Evolutionary conservation across 1,140 invertebrate species (phyloP).

Genomic region (Diorhabda sublineata): DNA sequence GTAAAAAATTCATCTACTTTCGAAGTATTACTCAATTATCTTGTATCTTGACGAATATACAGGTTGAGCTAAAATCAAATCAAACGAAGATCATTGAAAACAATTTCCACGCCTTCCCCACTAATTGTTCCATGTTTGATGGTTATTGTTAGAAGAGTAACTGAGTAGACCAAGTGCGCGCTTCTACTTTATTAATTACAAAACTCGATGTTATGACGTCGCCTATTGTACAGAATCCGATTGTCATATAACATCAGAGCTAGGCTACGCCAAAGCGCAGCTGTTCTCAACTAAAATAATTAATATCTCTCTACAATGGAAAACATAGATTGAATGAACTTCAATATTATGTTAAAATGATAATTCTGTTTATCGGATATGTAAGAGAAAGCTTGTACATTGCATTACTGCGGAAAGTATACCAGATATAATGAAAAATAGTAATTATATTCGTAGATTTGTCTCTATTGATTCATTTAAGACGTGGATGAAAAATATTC

Average conservation of each 20-base stretch:
- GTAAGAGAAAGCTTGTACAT: too few species aligned
- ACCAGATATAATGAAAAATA: too few species aligned
- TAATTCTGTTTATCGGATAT: too few species aligned
- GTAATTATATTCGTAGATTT: too few species aligned
- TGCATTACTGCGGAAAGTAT: too few species aligned
- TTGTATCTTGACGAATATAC: neutral
- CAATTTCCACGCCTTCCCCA: constrained; percentile 9
- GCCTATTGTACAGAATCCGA: constrained; percentile 40
- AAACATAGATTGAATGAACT: neutral
- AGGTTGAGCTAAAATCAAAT: neutral
- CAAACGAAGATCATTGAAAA: neutral
- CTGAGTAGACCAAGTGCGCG: constrained; percentile 15
- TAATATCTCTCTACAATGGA: constrained; percentile 15
- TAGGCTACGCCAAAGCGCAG: constrained; percentile 36
- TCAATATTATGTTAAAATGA: too few species aligned
- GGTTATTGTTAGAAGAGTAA: neutral
- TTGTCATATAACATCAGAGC: constrained; percentile 42
- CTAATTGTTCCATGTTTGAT: constrained; percentile 19
- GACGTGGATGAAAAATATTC: too few species aligned
- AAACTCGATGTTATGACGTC: constrained; percentile 43
- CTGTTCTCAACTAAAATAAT: constrained; percentile 34
- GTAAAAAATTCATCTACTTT: too few species aligned
- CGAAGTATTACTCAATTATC: neutral
- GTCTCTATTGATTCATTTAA: too few species aligned
- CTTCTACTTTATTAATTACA: constrained; percentile 45